Evolutionary conservation across 2,888 invertebrate species (phyloP).

Genomic region (Mythimna albipuncta): DNA sequence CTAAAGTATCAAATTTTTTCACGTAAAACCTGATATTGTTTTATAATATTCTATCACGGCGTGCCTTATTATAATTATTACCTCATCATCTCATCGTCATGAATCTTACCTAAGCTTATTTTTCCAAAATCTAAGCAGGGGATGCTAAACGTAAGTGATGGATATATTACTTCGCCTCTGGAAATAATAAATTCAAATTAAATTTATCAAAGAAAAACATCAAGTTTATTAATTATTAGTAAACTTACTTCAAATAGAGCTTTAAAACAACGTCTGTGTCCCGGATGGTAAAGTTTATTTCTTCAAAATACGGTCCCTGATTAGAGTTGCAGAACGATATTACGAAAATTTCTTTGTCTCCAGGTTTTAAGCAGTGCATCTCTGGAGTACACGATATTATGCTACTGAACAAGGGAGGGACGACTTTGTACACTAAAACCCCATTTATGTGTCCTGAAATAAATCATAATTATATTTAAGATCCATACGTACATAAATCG

Average conservation of each 20-base stretch:
- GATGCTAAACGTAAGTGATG: constrained; percentile 89
- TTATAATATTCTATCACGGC: not conserved
- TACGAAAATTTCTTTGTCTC: constrained; percentile 87
- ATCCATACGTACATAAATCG: not conserved
- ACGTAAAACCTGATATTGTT: not conserved
- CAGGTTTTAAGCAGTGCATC: constrained; percentile 84
- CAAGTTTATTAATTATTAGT: not conserved
- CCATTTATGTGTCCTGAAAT: constrained; percentile 91
- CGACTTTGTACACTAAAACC: constrained; percentile 85
- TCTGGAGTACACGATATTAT: constrained; percentile 88
- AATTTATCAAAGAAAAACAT: not conserved
- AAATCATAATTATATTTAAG: constrained; percentile 8
- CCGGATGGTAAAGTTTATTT: constrained; percentile 90
- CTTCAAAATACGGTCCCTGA: constrained; percentile 92
- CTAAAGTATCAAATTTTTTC: not conserved
- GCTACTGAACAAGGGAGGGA: constrained; percentile 90
- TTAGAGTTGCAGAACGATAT: constrained; percentile 90
- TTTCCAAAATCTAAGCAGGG: constrained; percentile 90
- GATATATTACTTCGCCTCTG: constrained; percentile 92
- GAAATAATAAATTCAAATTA: constrained; percentile 31
- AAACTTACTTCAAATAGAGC: constrained; percentile 90
- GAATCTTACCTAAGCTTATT: constrained; percentile 88
- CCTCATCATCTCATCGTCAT: not conserved
- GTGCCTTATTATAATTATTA: not conserved
- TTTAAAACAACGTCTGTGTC: constrained; percentile 90